Evolutionary conservation across 2,113 vertebrate genomes (phyloP).

Genomic region (Tapirus terrestris): DNA sequence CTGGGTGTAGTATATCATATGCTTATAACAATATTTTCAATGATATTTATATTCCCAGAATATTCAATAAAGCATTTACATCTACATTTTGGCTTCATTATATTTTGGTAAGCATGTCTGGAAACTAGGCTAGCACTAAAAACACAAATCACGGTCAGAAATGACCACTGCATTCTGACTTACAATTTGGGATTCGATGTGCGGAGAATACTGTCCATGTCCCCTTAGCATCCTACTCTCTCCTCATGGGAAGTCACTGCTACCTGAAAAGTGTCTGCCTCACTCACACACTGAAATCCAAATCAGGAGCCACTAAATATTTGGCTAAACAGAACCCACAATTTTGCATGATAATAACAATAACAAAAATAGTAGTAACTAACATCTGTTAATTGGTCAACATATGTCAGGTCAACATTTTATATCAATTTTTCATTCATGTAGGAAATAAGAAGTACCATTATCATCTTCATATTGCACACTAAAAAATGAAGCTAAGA

Average conservation of each 20-base stretch:
- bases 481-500: not conserved
- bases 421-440: not conserved
- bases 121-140: not conserved
- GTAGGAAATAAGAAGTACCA: not conserved
- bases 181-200: not conserved
- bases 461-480: not conserved
- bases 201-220: not conserved
- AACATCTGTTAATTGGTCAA: not conserved
- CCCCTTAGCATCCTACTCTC: not conserved
- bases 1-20: not conserved
- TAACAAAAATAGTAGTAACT: not conserved
- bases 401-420: not conserved
- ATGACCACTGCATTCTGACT: not conserved
- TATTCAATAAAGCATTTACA: not conserved
- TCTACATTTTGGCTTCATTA: not conserved
- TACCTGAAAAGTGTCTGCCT: not conserved
- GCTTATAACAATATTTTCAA: not conserved
- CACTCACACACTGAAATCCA: not conserved
- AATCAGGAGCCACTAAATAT: not conserved
- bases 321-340: not conserved
- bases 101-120: slow-evolving; percentile 21
- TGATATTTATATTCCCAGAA: not conserved
- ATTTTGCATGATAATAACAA: not conserved
- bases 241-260: not conserved
- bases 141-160: not conserved